phyloP scores from a whole-genome alignment of 2,797 vertebrate genomes.

The Chiroxiphia lanceolata region DNA sequence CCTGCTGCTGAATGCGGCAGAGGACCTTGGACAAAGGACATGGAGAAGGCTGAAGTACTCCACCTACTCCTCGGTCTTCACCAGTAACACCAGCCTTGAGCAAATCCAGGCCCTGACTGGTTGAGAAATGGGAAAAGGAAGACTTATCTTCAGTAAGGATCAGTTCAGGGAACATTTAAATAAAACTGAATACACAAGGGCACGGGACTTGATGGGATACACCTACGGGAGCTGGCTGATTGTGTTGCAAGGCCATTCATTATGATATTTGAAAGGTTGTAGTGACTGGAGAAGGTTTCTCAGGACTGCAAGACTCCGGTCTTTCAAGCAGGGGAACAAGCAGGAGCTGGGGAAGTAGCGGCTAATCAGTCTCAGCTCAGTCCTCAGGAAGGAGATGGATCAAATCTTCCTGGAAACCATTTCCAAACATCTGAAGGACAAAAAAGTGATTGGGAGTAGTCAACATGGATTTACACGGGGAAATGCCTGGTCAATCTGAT shows the following conservation, averaged over 20 bases:
- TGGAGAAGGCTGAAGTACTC: background rate
- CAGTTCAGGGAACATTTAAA: background rate
- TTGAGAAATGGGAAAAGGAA: background rate
- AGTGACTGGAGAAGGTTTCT: background rate
- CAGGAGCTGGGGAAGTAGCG: background rate
- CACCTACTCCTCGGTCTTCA: background rate
- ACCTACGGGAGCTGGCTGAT: background rate
- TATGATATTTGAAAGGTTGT: background rate
- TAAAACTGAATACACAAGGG: background rate
- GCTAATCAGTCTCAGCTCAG: background rate
- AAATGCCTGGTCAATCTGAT: background rate
- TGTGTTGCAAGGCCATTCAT: background rate
- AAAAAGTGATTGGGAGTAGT: background rate
- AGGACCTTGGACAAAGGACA: background rate
- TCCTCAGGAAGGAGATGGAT: background rate
- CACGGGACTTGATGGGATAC: background rate
- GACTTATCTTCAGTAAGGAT: background rate
- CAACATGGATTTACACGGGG: background rate
- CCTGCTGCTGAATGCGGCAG: background rate
- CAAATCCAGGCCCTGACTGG: background rate
- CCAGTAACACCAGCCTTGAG: background rate
- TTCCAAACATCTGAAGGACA: background rate
- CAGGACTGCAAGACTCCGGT: background rate
- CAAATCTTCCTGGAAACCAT: background rate
- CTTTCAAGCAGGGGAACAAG: background rate